Evolutionary conservation across 2,113 vertebrate genomes (phyloP).

Genomic region (Brachypodius melanocephalos): DNA sequence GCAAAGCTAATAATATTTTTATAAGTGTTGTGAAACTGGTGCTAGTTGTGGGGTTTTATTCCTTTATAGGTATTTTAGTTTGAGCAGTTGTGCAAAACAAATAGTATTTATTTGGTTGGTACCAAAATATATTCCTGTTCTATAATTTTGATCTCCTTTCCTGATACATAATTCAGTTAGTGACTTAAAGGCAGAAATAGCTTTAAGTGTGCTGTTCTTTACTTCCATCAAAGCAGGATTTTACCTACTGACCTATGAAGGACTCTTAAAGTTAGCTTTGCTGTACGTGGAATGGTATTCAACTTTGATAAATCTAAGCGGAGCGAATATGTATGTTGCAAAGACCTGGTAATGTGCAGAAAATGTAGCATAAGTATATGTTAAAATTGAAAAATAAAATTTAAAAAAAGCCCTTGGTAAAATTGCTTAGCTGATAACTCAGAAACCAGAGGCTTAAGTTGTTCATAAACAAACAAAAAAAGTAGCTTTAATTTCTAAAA

Average conservation of each 20-base stretch:
- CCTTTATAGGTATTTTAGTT: neutral
- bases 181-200: constrained; percentile 15
- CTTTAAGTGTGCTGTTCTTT: neutral
- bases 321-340: neutral
- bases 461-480: neutral
- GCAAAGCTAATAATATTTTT: neutral
- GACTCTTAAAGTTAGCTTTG: neutral
- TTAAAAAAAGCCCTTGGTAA: neutral
- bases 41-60: neutral
- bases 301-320: neutral
- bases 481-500: neutral
- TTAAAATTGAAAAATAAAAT: neutral
- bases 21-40: neutral
- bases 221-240: neutral
- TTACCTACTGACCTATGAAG: constrained; percentile 33
- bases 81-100: neutral
- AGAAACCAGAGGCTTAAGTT: neutral
- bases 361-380: neutral
- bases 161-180: neutral
- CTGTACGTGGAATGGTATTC: neutral
- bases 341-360: neutral
- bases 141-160: neutral
- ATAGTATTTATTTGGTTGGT: neutral
- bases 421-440: neutral
- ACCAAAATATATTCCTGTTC: neutral